These are phyloP conservation scores for Drosophila cardini DNA, from an alignment of 1,140 invertebrate species.

Conservation along the genomic window DNA sequence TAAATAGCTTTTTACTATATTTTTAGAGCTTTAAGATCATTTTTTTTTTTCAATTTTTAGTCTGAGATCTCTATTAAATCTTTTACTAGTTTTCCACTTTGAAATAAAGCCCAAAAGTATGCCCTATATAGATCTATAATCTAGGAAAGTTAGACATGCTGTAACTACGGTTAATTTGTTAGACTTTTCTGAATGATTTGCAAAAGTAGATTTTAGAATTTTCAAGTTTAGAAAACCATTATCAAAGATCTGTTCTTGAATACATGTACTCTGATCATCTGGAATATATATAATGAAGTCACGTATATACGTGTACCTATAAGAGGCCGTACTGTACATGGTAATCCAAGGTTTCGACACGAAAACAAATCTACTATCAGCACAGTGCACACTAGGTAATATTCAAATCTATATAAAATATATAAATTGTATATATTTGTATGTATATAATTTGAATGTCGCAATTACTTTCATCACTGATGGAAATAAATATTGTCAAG, in stretches of 20 bases:
- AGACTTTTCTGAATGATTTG: neutral
- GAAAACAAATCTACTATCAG: constrained; percentile 51
- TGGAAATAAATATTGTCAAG: constrained; percentile 38
- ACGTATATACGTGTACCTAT: neutral
- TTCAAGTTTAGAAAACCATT: neutral
- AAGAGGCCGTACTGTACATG: constrained; percentile 24
- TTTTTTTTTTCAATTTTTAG: too few relatives aligned
- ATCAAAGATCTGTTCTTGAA: constrained; percentile 22
- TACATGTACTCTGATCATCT: neutral
- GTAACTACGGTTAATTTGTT: neutral
- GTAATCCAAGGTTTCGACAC: constrained; percentile 56
- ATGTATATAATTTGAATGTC: constrained; percentile 42
- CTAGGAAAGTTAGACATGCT: neutral
- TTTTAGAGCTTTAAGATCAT: too few relatives aligned
- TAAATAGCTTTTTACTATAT: too few relatives aligned
- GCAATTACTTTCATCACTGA: constrained; percentile 72
- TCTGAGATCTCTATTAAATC: too few relatives aligned
- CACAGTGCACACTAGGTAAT: constrained; percentile 18
- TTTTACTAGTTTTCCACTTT: neutral
- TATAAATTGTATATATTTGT: constrained; percentile 14
- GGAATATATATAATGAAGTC: neutral
- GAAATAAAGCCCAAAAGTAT: constrained; percentile 3
- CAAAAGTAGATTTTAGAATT: constrained; percentile 7
- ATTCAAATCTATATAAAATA: constrained; percentile 6
- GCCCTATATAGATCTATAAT: constrained; percentile 1